Evolutionary conservation across 2,113 vertebrate genomes (phyloP).

Genomic region (Poeciliopsis occidentalis): DNA sequence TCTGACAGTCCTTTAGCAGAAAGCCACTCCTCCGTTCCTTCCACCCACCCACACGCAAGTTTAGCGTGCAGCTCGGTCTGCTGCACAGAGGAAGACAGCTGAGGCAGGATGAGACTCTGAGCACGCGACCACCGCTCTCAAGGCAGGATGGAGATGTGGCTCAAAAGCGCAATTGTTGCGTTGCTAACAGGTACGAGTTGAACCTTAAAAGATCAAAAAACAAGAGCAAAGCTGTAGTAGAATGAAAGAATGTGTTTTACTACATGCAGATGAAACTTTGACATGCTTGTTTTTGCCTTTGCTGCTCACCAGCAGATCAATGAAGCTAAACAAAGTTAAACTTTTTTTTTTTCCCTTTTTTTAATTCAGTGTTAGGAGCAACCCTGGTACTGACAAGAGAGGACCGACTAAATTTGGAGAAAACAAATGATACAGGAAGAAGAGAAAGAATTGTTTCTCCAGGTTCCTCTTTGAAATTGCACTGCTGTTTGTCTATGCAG

Average conservation of each 20-base stretch:
- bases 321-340: no score
- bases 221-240: not conserved
- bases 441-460: no score
- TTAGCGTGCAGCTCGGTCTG: not conserved
- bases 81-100: constrained; percentile 13
- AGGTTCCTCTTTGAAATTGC: no score
- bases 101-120: constrained; percentile 37
- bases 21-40: constrained; percentile 28
- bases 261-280: no score
- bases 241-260: not conserved
- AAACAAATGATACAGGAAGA: no score
- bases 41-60: not conserved
- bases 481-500: no score
- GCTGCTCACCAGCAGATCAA: no score
- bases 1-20: not conserved
- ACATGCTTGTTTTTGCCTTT: no score
- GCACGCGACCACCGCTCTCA: constrained; percentile 21
- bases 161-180: constrained; percentile 15
- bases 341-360: no score
- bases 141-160: constrained; percentile 45
- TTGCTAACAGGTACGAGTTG: constrained; percentile 62
- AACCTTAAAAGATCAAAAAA: not conserved
- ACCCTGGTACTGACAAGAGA: no score
- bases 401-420: no score
- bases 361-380: no score